Base-by-base conservation (phyloP, 2,113 vertebrate genomes). In the Xenopus tropicalis region DNA sequence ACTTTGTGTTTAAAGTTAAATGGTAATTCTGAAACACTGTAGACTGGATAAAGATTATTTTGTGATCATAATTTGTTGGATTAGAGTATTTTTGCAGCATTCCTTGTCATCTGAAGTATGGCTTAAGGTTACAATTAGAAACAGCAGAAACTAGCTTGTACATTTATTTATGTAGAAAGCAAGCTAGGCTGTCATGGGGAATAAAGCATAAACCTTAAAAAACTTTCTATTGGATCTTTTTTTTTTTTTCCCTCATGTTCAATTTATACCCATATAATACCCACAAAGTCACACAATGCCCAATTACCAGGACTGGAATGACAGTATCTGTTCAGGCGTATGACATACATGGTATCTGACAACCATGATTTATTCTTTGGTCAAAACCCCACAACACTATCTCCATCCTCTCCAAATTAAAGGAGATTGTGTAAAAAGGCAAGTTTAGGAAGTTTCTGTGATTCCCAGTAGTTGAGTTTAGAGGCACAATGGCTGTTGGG, bases 21-120 rank as follows among this genome's bases (percentile, higher is more conserved):
- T 91, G 91, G 86, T 92, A 91, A 93, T 92, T 92, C 93, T 89
- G 91, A 88, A 89, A 94, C 91, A 94, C 94, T 95, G 93, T 98
- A 97, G 94, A 95, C 94, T 93, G 93, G 90, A 96, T 92, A 94
- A 94, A 93, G 86, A 92, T 92, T 92, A 94, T 92, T 92, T 95
- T 96, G 94, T 98, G 94, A 93, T 96, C 93, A 94, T 94, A 89
- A 93, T 94, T 96, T 94, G 96, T 93, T 98, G 95, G 93, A 93
- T 95, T 96, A 95, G 93, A 93, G 88, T 95, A 90, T 93, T 93
- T 93, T 94, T 93, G 91, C 95, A 96, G 93, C 95, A 97, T 97
- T 97, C 93, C 93, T 95, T 94, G 93, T 97, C 95, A 94, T 97
- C 94, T 91, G 90, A 95, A 89, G 93, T 91, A 94, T 96, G 94